These are phyloP conservation scores for Formica selysi DNA, from an alignment of 1,140 invertebrate species.

Conservation along the genomic window DNA sequence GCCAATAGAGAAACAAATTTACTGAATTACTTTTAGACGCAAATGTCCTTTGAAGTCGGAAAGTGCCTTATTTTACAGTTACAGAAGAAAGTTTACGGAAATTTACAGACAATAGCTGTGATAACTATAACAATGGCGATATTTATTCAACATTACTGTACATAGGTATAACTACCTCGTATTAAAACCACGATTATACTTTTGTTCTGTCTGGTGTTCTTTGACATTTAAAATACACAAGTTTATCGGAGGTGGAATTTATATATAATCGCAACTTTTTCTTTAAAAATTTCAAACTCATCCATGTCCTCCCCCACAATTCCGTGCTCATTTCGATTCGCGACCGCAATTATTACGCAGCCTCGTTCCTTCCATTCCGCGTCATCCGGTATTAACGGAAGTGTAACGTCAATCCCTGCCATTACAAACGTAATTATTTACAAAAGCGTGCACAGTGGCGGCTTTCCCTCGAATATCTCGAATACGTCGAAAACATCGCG, in stretches of 20 bases:
- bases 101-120: neutral
- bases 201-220: neutral
- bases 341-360: conserved; percentile 12
- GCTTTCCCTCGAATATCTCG: neutral
- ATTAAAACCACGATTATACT: neutral
- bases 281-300: neutral
- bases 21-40: conserved; percentile 47
- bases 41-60: conserved; percentile 42
- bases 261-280: neutral
- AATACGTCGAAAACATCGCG: conserved; percentile 24
- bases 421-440: conserved; percentile 45
- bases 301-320: too few species aligned
- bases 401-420: conserved; percentile 47
- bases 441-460: conserved; percentile 23
- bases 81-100: neutral
- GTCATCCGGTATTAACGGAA: conserved; percentile 41
- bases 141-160: neutral
- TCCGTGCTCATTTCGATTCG: neutral
- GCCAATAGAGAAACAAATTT: conserved; percentile 41
- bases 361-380: neutral
- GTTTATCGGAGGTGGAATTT: neutral
- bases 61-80: conserved; percentile 21
- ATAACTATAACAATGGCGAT: conserved; percentile 4
- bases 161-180: too few species aligned
- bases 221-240: neutral